These are phyloP conservation scores for Ceratina australensis DNA, from an alignment of 1,140 invertebrate species.

Conservation along the genomic window DNA sequence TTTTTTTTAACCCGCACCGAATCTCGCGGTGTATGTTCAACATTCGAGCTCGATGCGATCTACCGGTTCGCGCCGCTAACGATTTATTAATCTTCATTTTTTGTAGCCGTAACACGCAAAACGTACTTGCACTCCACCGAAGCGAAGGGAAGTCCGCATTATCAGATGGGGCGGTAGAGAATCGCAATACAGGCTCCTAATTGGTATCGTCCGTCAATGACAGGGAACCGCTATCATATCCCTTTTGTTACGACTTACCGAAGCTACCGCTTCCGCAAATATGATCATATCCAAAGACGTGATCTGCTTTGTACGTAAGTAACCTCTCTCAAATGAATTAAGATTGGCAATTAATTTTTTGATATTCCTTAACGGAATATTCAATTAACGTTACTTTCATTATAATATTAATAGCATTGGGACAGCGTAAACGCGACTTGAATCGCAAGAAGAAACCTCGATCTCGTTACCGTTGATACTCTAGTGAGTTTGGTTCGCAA, in stretches of 20 bases:
- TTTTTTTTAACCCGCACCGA: neutral
- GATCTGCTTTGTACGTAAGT: neutral
- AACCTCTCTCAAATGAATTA: too few relatives aligned
- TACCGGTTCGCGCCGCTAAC: constrained; percentile 24
- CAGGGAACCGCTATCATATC: constrained; percentile 38
- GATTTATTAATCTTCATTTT: constrained; percentile 55
- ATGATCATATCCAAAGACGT: too few relatives aligned
- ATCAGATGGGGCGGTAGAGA: constrained; percentile 59
- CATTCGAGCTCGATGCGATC: constrained; percentile 31
- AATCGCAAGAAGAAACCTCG: constrained; percentile 11
- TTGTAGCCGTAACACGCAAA: constrained; percentile 16
- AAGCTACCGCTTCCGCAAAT: neutral
- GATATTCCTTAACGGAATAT: neutral
- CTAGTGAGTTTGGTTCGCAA: neutral
- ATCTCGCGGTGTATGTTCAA: constrained; percentile 36
- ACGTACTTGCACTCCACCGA: neutral
- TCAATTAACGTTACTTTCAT: too few relatives aligned
- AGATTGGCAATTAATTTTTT: too few relatives aligned
- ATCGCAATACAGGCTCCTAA: constrained; percentile 47
- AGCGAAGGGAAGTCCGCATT: constrained; percentile 40
- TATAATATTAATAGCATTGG: too few relatives aligned
- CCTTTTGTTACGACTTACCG: constrained; percentile 1
- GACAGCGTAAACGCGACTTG: neutral
- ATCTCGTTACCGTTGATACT: constrained; percentile 21
- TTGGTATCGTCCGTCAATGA: constrained; percentile 57